Evolutionary conservation across 1,140 invertebrate species (phyloP).

Genomic region (Pogonognathellus flavescens): DNA sequence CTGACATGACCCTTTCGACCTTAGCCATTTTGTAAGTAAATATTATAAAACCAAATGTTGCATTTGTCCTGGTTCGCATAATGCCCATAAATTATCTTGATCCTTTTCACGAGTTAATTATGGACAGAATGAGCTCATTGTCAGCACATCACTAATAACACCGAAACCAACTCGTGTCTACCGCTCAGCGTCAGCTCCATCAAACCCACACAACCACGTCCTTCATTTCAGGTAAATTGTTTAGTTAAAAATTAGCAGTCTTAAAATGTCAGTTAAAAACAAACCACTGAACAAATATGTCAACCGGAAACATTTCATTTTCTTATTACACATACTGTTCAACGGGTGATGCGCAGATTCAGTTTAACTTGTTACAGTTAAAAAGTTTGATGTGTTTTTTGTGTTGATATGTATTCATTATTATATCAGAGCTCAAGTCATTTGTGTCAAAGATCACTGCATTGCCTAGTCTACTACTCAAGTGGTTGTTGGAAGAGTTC

Average conservation of each 20-base stretch:
- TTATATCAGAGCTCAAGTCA: constrained; percentile 39
- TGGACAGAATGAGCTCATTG: neutral
- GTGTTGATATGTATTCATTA: neutral
- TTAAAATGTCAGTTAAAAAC: constrained; percentile 61
- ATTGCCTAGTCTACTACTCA: constrained; percentile 38
- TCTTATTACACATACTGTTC: neutral
- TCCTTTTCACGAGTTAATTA: no score
- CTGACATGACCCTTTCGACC: no score
- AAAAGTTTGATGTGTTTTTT: neutral
- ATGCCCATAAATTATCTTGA: no score
- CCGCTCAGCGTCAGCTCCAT: no score
- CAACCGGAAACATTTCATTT: constrained; percentile 25
- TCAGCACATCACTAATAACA: constrained; percentile 3
- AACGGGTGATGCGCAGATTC: neutral
- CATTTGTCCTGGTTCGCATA: no score
- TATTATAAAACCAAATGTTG: no score
- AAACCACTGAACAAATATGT: constrained; percentile 44
- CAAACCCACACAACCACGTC: neutral
- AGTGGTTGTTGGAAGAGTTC: constrained; percentile 14
- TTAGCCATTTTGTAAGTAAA: no score
- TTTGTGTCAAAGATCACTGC: constrained; percentile 49
- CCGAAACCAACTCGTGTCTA: no score
- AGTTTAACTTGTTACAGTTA: neutral
- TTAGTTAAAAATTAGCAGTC: constrained; percentile 59
- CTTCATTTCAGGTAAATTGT: constrained; percentile 20